Percentiles rank a stretch among this genome's conserved stretches.
phyloP scores from a whole-genome alignment of 2,113 vertebrate genomes.

The Esox niger region DNA sequence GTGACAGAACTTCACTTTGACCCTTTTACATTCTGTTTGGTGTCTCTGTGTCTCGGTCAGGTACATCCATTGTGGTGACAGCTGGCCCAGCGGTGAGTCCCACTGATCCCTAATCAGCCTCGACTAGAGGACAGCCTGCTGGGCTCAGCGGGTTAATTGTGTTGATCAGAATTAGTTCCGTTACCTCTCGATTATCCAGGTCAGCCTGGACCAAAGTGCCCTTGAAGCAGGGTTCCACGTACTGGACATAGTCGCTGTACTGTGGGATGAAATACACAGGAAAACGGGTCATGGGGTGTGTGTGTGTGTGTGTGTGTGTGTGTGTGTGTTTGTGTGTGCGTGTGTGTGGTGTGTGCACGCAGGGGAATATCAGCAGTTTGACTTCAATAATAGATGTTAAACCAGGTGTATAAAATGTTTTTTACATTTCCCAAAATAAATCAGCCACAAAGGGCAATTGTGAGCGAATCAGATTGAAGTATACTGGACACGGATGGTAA shows the following conservation, averaged over 20 bases:
- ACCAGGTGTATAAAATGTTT: no score
- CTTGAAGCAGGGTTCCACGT: slow-evolving; percentile 93
- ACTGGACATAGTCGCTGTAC: slow-evolving; percentile 93
- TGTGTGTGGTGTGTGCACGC: background rate
- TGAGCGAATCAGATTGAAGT: no score
- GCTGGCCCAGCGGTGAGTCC: no score
- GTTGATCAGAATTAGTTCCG: slow-evolving; percentile 15
- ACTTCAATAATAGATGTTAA: no score
- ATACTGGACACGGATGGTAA: no score
- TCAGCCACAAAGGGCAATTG: no score
- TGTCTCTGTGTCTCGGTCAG: no score
- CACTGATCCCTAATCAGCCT: background rate
- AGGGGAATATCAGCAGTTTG: no score
- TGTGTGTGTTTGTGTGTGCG: background rate
- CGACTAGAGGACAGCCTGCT: background rate
- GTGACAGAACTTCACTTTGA: no score
- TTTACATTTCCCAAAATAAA: no score
- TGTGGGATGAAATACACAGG: slow-evolving; percentile 52
- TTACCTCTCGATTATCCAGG: slow-evolving; percentile 94
- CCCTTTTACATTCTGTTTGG: background rate
- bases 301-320: background rate
- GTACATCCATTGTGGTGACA: no score
- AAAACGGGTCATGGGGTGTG: background rate
- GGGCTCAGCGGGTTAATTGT: background rate
- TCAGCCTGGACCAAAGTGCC: slow-evolving; percentile 92